These are phyloP conservation scores for Brachymystax lenok DNA, from an alignment of 2,797 vertebrate genomes.

Conservation along the genomic window DNA sequence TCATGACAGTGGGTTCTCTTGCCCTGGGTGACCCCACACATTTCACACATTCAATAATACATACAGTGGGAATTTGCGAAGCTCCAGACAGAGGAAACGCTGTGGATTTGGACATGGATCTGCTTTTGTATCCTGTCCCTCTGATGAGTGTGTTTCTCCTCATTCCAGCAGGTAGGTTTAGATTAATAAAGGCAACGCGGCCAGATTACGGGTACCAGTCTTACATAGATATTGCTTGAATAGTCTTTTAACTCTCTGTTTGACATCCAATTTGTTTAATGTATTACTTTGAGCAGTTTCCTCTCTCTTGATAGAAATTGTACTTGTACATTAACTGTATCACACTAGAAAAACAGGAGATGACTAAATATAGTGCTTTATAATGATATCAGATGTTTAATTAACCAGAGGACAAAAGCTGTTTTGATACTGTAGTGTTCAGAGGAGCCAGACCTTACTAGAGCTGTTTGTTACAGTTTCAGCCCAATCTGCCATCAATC, in stretches of 20 bases:
- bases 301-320: not conserved
- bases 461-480: conserved; percentile 1
- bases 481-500: not conserved
- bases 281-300: not conserved
- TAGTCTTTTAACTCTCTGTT: not conserved
- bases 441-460: not conserved
- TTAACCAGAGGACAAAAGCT: not conserved
- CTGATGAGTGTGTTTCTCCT: conserved; percentile 25
- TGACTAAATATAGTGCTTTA: not conserved
- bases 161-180: conserved; percentile 44
- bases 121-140: conserved; percentile 11
- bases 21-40: not conserved
- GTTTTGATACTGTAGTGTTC: not conserved
- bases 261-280: not conserved
- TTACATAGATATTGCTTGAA: no score
- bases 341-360: not conserved
- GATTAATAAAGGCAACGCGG: not conserved
- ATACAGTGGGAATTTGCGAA: not conserved
- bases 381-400: not conserved
- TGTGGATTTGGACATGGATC: conserved; percentile 39
- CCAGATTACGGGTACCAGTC: not conserved
- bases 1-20: not conserved
- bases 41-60: conserved; percentile 6
- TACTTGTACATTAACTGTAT: not conserved
- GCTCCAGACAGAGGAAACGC: conserved; percentile 4